These are phyloP conservation scores for Pseudochirops cupreus DNA, from an alignment of 2,797 vertebrate species.

Conservation along the genomic window DNA sequence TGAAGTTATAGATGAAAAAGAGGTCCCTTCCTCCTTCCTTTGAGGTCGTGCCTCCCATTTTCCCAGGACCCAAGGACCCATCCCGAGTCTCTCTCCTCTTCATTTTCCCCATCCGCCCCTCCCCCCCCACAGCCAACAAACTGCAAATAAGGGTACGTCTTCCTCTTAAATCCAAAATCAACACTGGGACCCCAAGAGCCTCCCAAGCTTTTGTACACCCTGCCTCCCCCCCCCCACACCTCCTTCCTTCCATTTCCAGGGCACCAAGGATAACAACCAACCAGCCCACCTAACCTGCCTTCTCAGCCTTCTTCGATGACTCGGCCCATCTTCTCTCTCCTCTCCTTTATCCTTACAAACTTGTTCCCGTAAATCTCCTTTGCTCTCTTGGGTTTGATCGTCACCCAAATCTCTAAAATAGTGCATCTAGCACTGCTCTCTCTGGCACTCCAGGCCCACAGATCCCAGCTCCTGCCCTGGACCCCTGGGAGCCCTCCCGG, in stretches of 20 bases:
- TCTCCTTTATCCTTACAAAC: background rate
- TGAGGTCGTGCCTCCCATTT: background rate
- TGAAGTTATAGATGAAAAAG: background rate
- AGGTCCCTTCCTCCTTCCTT: background rate
- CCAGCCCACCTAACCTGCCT: too few species aligned
- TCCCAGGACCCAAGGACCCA: too few species aligned
- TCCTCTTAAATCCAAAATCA: background rate
- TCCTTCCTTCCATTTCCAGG: too few species aligned
- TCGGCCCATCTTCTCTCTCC: background rate
- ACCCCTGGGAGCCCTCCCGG: too few species aligned
- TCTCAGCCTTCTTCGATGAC: background rate
- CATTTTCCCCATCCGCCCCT: too few species aligned
- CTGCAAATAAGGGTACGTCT: background rate
- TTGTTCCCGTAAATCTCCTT: too few species aligned
- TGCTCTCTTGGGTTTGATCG: too few species aligned
- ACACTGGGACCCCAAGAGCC: background rate
- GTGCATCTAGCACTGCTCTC: background rate
- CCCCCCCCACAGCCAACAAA: background rate
- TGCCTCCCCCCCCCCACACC: too few species aligned
- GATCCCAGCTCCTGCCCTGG: background rate
- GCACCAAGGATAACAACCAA: too few species aligned
- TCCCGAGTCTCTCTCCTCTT: background rate
- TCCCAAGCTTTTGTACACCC: background rate
- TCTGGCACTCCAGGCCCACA: too few species aligned
- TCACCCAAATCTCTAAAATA: background rate